phyloP scores from a whole-genome alignment of 1,140 invertebrate species.

The Brachionus sp. region DNA sequence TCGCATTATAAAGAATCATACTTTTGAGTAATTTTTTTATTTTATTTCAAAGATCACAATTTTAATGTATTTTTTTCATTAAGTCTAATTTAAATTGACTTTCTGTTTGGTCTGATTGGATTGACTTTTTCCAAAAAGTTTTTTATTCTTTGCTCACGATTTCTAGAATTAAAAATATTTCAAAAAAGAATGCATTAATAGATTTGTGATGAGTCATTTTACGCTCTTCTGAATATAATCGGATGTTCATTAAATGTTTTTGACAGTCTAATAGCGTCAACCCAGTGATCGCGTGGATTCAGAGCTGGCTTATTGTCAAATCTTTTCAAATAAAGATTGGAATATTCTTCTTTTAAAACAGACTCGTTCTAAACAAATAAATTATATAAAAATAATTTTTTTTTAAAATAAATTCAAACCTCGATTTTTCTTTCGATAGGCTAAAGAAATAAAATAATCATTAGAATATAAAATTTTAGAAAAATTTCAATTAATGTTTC shows the following conservation, averaged over 20 bases:
- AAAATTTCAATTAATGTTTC: no score
- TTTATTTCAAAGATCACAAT: not conserved
- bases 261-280: slow-evolving; percentile 17
- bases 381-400: not conserved
- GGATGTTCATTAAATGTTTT: slow-evolving; percentile 36
- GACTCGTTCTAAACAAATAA: not conserved
- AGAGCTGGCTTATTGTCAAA: slow-evolving; percentile 28
- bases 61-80: slow-evolving; percentile 2
- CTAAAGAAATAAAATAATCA: no score
- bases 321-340: slow-evolving; percentile 35
- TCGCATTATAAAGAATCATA: not conserved
- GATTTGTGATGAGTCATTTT: not conserved
- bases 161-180: slow-evolving; percentile 5
- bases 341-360: slow-evolving; percentile 35
- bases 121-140: slow-evolving; percentile 22
- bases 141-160: slow-evolving; percentile 36
- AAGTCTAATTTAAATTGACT: not conserved
- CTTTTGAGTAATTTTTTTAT: not conserved
- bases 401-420: not conserved
- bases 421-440: slow-evolving; percentile 40
- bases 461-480: no score
- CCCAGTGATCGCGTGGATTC: slow-evolving; percentile 17
- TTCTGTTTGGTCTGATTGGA: not conserved
- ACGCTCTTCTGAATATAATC: slow-evolving; percentile 39
- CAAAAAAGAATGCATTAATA: not conserved